Evolutionary conservation across 2,888 invertebrate species (phyloP).

Genomic region (Machimus atricapillus): DNA sequence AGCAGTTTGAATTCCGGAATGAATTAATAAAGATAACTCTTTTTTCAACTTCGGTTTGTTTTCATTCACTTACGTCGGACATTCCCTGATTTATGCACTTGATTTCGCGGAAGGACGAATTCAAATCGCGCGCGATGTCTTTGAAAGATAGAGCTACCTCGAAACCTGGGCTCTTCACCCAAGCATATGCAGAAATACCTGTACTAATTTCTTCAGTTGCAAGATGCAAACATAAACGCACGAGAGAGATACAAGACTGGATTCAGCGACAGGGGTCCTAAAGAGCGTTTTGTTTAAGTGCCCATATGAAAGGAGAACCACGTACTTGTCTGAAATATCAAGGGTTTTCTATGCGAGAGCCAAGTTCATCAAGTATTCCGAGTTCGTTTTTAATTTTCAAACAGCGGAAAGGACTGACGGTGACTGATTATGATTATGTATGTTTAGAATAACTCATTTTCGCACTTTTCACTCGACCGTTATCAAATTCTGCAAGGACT

Average conservation of each 20-base stretch:
- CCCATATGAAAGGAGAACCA: neutral
- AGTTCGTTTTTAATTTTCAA: constrained; percentile 38
- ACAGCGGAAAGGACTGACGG: constrained; percentile 39
- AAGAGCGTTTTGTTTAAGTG: neutral
- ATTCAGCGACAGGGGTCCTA: neutral
- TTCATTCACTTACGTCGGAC: neutral
- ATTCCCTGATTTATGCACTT: constrained; percentile 26
- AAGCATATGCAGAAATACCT: neutral
- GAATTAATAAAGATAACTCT: neutral
- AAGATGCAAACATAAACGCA: neutral
- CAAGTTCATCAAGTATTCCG: constrained; percentile 37
- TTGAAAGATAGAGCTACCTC: constrained; percentile 6
- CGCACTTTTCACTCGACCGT: neutral
- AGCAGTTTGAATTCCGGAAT: neutral
- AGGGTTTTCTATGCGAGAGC: neutral
- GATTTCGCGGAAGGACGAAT: constrained; percentile 47
- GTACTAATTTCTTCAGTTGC: neutral
- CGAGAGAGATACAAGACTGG: neutral
- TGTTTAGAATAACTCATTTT: constrained; percentile 34
- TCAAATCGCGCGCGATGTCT: constrained; percentile 43
- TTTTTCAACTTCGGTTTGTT: neutral
- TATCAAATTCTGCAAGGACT: neutral
- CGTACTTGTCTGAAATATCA: constrained; percentile 1
- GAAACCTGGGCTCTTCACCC: neutral
- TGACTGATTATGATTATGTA: constrained; percentile 32